Percentiles rank a stretch among this genome's conserved stretches.
These are phyloP conservation scores for Ceramica pisi DNA, from an alignment of 2,888 invertebrate genomes.

Conservation along the genomic window DNA sequence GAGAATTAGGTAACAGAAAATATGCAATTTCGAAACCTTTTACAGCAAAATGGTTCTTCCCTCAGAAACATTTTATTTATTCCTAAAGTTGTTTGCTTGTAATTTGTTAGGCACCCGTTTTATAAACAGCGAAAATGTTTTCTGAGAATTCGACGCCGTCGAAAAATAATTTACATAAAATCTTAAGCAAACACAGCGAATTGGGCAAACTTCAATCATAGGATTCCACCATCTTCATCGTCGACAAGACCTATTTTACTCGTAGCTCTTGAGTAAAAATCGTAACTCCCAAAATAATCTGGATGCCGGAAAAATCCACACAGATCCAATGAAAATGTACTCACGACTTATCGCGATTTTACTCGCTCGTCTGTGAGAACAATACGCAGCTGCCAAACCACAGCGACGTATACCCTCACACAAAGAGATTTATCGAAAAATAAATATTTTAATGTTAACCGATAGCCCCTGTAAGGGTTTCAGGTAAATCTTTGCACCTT, in stretches of 20 bases:
- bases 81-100: slow-evolving; percentile 69
- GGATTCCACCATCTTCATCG: slow-evolving; percentile 70
- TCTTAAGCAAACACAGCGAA: slow-evolving; percentile 82
- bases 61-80: slow-evolving; percentile 65
- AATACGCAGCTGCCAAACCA: slow-evolving; percentile 42
- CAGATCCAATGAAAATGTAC: slow-evolving; percentile 33
- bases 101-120: slow-evolving; percentile 69
- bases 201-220: slow-evolving; percentile 84
- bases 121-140: slow-evolving; percentile 70
- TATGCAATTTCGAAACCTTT: slow-evolving; percentile 59
- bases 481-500: slow-evolving; percentile 87
- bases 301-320: slow-evolving; percentile 19
- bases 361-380: slow-evolving; percentile 32
- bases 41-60: slow-evolving; percentile 57
- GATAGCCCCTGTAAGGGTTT: slow-evolving; percentile 77
- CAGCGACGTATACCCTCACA: slow-evolving; percentile 45
- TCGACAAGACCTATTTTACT: slow-evolving; percentile 44
- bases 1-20: slow-evolving; percentile 64
- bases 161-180: slow-evolving; percentile 83
- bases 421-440: slow-evolving; percentile 61
- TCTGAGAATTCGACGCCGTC: slow-evolving; percentile 68
- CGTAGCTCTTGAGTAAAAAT: slow-evolving; percentile 40
- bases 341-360: slow-evolving; percentile 37
- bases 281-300: slow-evolving; percentile 37
- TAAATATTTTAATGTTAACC: slow-evolving; percentile 81